Evolutionary conservation across 92 coral and sea anemone species (phyloP).

Genomic region (Porites rus): DNA sequence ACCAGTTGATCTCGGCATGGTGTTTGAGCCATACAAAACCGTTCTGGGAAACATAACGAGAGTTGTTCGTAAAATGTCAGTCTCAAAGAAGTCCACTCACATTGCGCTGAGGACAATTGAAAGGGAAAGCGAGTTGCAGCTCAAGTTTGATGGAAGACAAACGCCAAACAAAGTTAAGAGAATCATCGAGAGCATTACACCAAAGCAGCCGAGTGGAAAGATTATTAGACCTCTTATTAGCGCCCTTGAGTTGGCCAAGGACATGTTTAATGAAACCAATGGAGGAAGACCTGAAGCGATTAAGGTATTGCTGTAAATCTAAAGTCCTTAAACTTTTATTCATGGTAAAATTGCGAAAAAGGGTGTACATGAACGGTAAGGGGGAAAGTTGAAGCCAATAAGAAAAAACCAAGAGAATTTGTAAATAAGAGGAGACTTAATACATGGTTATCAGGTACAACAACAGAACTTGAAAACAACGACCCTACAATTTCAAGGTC

Average conservation of each 20-base stretch:
- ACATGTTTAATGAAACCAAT: slow-evolving; percentile 2
- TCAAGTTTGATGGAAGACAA: neutral
- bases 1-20: slow-evolving; percentile 31
- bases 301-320: neutral
- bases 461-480: too few relatives aligned
- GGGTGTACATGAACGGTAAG: too few relatives aligned
- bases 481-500: too few relatives aligned
- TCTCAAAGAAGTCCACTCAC: slow-evolving; percentile 6
- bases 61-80: neutral
- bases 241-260: neutral
- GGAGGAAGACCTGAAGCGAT: slow-evolving; percentile 12
- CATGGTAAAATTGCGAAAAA: too few relatives aligned
- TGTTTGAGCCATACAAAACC: neutral
- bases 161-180: neutral
- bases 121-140: neutral
- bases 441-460: too few relatives aligned
- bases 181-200: neutral
- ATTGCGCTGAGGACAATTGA: slow-evolving; percentile 3
- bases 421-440: too few relatives aligned
- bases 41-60: neutral
- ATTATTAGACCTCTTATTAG: neutral
- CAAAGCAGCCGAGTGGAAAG: neutral
- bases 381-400: too few relatives aligned
- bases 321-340: too few relatives aligned
- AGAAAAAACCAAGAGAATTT: too few relatives aligned